These are phyloP conservation scores for Tetramorium simillimum DNA, from an alignment of 1,140 invertebrate genomes.

Conservation along the genomic window DNA sequence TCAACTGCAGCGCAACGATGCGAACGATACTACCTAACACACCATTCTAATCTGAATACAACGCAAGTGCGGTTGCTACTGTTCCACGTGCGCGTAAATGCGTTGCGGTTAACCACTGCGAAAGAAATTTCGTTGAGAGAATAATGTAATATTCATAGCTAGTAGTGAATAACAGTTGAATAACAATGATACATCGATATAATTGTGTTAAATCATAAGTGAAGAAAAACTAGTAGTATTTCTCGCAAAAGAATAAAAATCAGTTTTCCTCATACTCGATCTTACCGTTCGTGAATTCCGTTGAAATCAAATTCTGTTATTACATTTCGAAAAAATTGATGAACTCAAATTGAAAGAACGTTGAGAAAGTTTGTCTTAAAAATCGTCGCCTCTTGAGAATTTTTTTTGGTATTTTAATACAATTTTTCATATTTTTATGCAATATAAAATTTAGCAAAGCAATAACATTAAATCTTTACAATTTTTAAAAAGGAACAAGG, in stretches of 20 bases:
- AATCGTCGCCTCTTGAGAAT: background rate
- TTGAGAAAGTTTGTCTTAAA: background rate
- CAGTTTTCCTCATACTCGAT: background rate
- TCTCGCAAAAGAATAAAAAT: background rate
- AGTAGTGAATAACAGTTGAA: background rate
- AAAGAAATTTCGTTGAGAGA: conserved; percentile 15
- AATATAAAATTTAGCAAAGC: no score
- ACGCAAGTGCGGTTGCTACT: background rate
- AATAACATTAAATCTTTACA: no score
- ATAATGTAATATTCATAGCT: background rate
- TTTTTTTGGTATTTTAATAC: no score
- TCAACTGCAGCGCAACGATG: background rate
- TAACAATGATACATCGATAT: background rate
- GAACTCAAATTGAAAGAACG: no score
- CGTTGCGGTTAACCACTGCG: conserved; percentile 8
- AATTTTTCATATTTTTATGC: no score
- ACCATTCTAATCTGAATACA: background rate
- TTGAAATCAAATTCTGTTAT: background rate
- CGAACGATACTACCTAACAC: conserved; percentile 26
- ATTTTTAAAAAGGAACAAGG: no score
- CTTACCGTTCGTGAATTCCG: background rate
- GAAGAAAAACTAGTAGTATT: background rate
- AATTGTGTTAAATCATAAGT: background rate
- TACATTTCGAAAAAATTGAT: background rate
- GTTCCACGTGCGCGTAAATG: conserved; percentile 3